Conservation (phyloP, 30 jellyfish, hydroid and myxozoan species). For the Phacellophora camtschatica region DNA sequence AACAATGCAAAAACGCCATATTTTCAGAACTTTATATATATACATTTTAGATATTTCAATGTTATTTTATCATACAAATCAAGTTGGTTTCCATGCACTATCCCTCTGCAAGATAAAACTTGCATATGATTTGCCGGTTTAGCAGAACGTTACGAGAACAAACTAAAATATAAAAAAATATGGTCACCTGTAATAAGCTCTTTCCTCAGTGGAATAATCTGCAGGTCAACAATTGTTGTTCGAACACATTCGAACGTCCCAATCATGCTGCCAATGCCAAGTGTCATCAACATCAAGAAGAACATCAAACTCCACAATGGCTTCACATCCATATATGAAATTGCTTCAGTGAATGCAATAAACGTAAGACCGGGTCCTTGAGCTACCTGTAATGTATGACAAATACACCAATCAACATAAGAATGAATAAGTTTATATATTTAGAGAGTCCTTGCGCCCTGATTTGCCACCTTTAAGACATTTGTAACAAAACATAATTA, state of each 20-base stretch:
- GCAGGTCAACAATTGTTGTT: slow-evolving; percentile 87
- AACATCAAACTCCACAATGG: slow-evolving; percentile 94
- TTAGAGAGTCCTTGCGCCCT: no score
- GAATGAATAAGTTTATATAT: not conserved
- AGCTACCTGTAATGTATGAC: slow-evolving; percentile 69
- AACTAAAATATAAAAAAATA: no score
- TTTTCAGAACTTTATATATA: no score
- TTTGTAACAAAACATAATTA: no score
- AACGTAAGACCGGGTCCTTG: slow-evolving; percentile 98
- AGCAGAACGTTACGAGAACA: no score
- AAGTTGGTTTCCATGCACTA: no score
- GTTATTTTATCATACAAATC: no score
- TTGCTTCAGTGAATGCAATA: slow-evolving; percentile 97
- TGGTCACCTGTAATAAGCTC: slow-evolving; percentile 86
- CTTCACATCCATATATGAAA: slow-evolving; percentile 89
- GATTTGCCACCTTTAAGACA: no score
- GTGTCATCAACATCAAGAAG: slow-evolving; percentile 85
- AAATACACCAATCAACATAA: not conserved
- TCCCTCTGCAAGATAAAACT: no score
- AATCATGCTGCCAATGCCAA: slow-evolving; percentile 96
- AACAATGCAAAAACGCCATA: no score
- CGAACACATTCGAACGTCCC: slow-evolving; percentile 97
- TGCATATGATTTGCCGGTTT: no score
- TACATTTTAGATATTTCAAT: no score
- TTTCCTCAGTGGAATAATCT: slow-evolving; percentile 80